phyloP scores from a whole-genome alignment of 1,140 invertebrate genomes.

The Brachionus koreanus region DNA sequence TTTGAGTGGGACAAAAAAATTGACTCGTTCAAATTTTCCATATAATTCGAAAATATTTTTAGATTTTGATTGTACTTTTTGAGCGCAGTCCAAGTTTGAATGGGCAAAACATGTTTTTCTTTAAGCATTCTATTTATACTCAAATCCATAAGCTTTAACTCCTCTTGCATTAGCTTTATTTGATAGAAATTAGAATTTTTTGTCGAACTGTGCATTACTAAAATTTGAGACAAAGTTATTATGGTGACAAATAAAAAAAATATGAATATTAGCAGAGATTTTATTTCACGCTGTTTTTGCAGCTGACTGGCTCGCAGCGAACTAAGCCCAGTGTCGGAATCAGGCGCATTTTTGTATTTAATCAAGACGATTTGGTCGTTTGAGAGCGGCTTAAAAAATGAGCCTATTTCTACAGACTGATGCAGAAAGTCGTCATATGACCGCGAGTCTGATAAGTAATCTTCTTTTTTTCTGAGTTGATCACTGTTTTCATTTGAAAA shows the following conservation, averaged over 20 bases:
- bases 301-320: background rate
- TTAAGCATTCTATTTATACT: constrained; percentile 41
- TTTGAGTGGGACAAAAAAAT: background rate
- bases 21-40: background rate
- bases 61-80: constrained; percentile 34
- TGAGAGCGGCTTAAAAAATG: background rate
- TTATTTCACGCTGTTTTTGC: constrained; percentile 31
- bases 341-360: background rate
- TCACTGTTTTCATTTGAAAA: background rate
- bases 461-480: background rate
- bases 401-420: background rate
- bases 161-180: constrained; percentile 43
- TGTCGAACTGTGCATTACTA: constrained; percentile 34
- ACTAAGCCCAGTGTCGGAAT: background rate
- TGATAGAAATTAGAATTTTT: constrained; percentile 32
- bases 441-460: background rate
- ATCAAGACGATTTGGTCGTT: background rate
- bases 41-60: constrained; percentile 1
- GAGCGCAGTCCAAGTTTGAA: constrained; percentile 1
- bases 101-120: constrained; percentile 22
- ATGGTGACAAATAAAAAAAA: constrained; percentile 41
- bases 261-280: constrained; percentile 26
- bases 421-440: constrained; percentile 3
- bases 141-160: constrained; percentile 38
- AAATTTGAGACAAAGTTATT: constrained; percentile 42